Evolutionary conservation across 2,113 vertebrate genomes (phyloP), one percentile per base, ranked within the genome.

Genomic region (Oncorhynchus nerka): DNA sequence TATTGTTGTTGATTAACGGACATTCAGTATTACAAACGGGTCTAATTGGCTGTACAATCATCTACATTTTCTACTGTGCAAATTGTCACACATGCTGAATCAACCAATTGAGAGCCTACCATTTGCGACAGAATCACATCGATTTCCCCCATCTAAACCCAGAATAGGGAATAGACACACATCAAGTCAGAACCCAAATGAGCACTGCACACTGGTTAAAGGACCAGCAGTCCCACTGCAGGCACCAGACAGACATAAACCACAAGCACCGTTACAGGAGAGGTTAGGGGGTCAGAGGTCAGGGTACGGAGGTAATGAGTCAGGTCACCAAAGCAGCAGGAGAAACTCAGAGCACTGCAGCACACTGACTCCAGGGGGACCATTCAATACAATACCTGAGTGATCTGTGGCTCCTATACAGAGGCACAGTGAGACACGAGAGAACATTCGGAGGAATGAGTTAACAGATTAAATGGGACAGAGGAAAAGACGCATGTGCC

Each of bases 381-480:
- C 65, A 20, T 83, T 79, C 83, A 84, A 67, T 78, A 90, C 94
- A 94, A 89, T 95, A 96, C 93, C 94, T 97, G 94, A 93, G 89
- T 89, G 95, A 91, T 95, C 90, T 96, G 93, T 95, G 93, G 94
- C 91, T 94, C 95, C 95, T 96, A 95, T 93, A 95, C 94, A 93
- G 87, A 93, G 87, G 39, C 73, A 39, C 39, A 9, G 39, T 39
- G 39, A 39, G 39, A 9, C 39, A 39, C 39, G 80, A 88, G 71
- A 88, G 84, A 78, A 90, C 74, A 85, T 70, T 39, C 39, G 94
- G 84, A 94, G 89, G 89, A 86, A 90, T 84, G 85, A 87, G 93
- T 93, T 93, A 85, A 86, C 68, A 39, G 30, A 86, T 67, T 16
- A 67, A 13, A 67, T 32, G 13, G 39, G 39, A 39, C 4, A 15